These are phyloP conservation scores for Drosophila seguyi DNA, from an alignment of 1,140 invertebrate species.

Conservation along the genomic window DNA sequence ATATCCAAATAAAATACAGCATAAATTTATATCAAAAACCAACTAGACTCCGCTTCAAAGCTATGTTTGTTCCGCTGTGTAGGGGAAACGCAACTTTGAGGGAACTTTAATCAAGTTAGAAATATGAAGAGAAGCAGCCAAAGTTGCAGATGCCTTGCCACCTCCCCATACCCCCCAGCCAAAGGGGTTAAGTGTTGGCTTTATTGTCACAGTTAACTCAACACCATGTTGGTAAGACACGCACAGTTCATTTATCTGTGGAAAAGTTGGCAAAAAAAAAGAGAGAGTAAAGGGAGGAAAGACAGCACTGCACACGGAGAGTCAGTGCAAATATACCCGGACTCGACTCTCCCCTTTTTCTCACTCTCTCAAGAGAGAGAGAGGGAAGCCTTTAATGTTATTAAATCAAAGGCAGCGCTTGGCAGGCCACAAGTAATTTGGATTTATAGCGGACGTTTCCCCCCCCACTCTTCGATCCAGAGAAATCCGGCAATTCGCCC, in stretches of 20 bases:
- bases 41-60: not conserved
- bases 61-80: slow-evolving; percentile 8
- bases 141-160: slow-evolving; percentile 6
- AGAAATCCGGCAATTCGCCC: slow-evolving; percentile 9
- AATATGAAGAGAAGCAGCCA: slow-evolving; percentile 12
- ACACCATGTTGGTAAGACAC: slow-evolving; percentile 25
- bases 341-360: slow-evolving; percentile 2
- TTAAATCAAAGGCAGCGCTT: slow-evolving; percentile 58
- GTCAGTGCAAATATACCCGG: not conserved
- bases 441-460: slow-evolving; percentile 52
- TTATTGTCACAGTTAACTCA: slow-evolving; percentile 56
- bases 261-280: slow-evolving; percentile 21
- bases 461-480: slow-evolving; percentile 1
- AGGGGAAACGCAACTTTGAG: slow-evolving; percentile 1
- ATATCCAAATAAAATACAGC: too few species aligned
- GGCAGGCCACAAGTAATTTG: slow-evolving; percentile 64
- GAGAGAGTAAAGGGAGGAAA: too few species aligned
- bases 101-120: slow-evolving; percentile 31
- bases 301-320: not conserved
- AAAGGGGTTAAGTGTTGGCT: slow-evolving; percentile 42
- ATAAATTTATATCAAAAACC: too few species aligned
- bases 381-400: slow-evolving; percentile 51
- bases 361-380: too few species aligned
- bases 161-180: too few species aligned
- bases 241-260: slow-evolving; percentile 56